Evolutionary conservation across 2,888 invertebrate genomes (phyloP), one percentile per base, ranked within the genome.

Genomic region (Girardia tigrina): DNA sequence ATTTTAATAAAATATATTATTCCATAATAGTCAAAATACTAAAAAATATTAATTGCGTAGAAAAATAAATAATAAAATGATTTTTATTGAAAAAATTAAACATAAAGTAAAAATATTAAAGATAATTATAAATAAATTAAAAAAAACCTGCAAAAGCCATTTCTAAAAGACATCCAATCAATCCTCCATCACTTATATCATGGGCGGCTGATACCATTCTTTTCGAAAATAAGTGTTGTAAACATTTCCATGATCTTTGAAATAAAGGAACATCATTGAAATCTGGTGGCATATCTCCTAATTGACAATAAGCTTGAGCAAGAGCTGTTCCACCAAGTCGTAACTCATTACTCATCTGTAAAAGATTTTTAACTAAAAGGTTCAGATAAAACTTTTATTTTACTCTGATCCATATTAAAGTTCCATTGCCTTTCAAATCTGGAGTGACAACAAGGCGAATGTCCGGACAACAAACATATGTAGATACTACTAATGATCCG

Each of bases 101-200:
- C n/a, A n/a, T n/a, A n/a, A n/a, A n/a, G n/a, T n/a, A n/a, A n/a
- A n/a, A n/a, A n/a, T n/a, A n/a, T n/a, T n/a, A n/a, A n/a, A n/a
- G n/a, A n/a, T n/a, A n/a, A n/a, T n/a, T 12, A 12, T n/a, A 42
- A 70, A 16, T 16, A 14, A n/a, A 75, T 23, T 69, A 8, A 77
- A 70, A 20, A 2, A 29, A 26, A 42, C 95, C 94, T 76, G 89
- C 93, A 82, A 97, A 91, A n/a, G 91, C 90, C 94, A 97, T 95
- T 86, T 98, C 97, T 77, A 97, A 82, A 0, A 92, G 84, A 79
- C 92, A 91, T 0, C 91, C 90, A 69, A 97, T 86, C 29, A 97
- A 86, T 29, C 98, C 97, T 26, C 98, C 97, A 85, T 97, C 97
- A 82, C 94, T 95, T 2, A 97, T 87, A 83, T 98, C 97, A 83